These are phyloP conservation scores for Allygus modestus DNA, from an alignment of 2,888 invertebrate species.

Conservation along the genomic window DNA sequence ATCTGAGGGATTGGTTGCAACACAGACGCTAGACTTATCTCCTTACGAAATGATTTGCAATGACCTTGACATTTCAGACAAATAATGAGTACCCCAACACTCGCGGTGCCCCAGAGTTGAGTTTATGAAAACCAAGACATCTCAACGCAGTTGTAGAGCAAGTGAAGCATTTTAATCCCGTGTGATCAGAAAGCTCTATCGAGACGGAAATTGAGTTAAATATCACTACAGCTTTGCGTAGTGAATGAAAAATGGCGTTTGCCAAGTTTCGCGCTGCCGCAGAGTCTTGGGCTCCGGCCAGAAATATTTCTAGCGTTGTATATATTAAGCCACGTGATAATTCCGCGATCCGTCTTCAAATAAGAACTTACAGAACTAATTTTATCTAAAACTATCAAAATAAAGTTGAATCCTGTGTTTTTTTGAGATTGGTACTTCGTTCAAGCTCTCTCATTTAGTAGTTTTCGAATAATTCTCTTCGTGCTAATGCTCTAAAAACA, in stretches of 20 bases:
- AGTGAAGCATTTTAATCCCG: background rate
- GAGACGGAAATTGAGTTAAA: conserved; percentile 13
- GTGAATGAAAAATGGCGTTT: conserved; percentile 12
- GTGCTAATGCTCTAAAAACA: too few species aligned
- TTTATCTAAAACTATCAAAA: too few species aligned
- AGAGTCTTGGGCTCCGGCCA: background rate
- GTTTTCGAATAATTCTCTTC: too few species aligned
- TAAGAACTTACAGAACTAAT: too few species aligned
- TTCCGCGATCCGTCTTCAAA: too few species aligned
- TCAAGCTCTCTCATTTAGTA: too few species aligned
- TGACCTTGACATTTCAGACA: background rate
- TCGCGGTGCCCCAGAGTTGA: background rate
- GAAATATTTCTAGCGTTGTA: background rate
- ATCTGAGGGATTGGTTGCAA: background rate
- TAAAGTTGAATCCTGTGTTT: too few species aligned
- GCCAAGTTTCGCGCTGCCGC: background rate
- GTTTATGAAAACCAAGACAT: background rate
- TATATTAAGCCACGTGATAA: too few species aligned
- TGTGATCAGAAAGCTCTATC: background rate
- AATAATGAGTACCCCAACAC: background rate
- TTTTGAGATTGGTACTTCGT: too few species aligned
- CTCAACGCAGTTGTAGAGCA: background rate
- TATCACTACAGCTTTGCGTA: background rate
- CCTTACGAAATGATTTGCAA: background rate
- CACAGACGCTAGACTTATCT: background rate